Evolutionary conservation across 1,140 invertebrate genomes (phyloP).

Genomic region (Magallana ariakensis): DNA sequence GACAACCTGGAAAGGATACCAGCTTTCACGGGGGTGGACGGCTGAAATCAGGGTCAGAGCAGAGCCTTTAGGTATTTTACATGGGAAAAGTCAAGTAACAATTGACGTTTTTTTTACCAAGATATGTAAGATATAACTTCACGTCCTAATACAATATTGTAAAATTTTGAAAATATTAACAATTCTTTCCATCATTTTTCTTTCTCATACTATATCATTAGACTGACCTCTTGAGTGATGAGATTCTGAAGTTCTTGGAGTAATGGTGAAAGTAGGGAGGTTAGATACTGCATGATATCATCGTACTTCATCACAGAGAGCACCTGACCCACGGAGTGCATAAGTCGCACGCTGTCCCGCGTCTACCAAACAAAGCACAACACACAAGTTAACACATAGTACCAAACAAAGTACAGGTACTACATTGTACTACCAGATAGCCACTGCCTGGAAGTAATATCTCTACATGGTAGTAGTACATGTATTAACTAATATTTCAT

Average conservation of each 20-base stretch:
- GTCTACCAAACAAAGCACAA: constrained; percentile 69
- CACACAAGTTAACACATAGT: too few species aligned
- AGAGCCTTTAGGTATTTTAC: too few species aligned
- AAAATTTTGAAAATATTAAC: background rate
- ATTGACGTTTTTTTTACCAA: too few species aligned
- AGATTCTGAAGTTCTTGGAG: constrained; percentile 84
- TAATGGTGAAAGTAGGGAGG: constrained; percentile 85
- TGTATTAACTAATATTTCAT: too few species aligned
- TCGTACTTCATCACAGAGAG: constrained; percentile 85
- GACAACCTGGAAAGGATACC: constrained; percentile 83
- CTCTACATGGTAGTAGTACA: too few species aligned
- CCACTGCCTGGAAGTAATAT: too few species aligned
- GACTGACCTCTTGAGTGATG: constrained; percentile 68
- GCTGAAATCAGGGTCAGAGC: constrained; percentile 69
- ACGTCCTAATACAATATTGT: too few species aligned
- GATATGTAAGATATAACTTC: too few species aligned
- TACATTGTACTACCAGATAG: too few species aligned
- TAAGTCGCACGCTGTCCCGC: constrained; percentile 86
- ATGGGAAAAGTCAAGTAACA: too few species aligned
- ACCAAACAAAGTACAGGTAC: too few species aligned
- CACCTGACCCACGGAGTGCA: constrained; percentile 88
- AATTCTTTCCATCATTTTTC: background rate
- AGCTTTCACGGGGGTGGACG: constrained; percentile 78
- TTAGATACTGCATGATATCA: constrained; percentile 85
- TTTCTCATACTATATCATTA: background rate